Conservation (phyloP, 1,140 invertebrate genomes). For the Lepidurus apus region DNA sequence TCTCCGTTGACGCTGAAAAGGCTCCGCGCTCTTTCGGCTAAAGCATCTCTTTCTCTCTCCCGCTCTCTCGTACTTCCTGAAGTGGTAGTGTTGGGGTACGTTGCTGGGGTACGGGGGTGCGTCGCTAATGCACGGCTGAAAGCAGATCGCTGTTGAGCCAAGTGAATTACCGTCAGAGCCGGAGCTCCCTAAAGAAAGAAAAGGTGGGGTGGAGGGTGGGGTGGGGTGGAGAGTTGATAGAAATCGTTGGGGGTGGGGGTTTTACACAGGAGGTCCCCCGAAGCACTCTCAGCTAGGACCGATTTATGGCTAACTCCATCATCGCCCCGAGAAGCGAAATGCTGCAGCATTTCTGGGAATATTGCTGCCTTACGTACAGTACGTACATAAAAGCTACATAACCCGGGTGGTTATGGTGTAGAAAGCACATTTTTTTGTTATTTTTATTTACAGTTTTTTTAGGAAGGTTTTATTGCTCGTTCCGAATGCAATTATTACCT, state of each 20-base stretch:
- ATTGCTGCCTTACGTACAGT: not conserved
- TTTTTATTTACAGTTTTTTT: not conserved
- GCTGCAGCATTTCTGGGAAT: not conserved
- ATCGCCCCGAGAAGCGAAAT: conserved; percentile 9
- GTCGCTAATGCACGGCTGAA: conserved; percentile 20
- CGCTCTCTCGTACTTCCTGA: not conserved
- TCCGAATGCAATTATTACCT: too few species aligned
- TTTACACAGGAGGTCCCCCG: not conserved
- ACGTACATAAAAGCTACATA: not conserved
- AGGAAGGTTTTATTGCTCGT: too few species aligned
- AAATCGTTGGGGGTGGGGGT: not conserved
- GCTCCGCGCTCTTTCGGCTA: not conserved
- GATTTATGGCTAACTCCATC: conserved; percentile 19
- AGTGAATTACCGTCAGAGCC: conserved; percentile 18
- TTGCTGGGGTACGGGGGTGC: conserved; percentile 16
- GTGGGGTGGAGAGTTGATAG: conserved; percentile 6
- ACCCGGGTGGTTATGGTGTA: not conserved
- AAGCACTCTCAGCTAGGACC: conserved; percentile 7
- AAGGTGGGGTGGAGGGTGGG: too few species aligned
- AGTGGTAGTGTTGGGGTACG: conserved; percentile 5
- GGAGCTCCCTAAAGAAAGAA: conserved; percentile 12
- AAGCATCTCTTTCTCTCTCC: conserved; percentile 14
- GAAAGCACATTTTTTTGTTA: not conserved
- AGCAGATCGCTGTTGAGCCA: conserved; percentile 20
- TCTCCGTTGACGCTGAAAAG: not conserved